A percentile compares a stretch with the other conserved stretches of the same genome.
phyloP scores from a whole-genome alignment of 2,888 invertebrate species.

The Platerodrilus igneus region DNA sequence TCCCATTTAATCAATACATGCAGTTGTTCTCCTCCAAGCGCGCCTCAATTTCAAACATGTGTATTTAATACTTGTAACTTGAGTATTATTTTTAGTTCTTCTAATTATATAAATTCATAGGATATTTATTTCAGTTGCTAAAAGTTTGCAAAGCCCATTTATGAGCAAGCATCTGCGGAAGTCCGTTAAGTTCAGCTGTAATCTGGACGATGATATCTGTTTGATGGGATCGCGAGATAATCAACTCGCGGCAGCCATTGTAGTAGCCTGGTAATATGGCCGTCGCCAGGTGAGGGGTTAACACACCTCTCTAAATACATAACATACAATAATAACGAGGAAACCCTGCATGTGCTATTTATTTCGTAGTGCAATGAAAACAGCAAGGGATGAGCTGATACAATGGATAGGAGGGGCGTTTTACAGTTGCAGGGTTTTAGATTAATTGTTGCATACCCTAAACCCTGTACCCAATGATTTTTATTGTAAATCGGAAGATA shows the following conservation, averaged over 20 bases:
- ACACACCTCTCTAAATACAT: conserved; percentile 34
- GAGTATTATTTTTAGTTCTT: no score
- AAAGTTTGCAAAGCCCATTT: no score
- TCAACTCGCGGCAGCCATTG: conserved; percentile 43
- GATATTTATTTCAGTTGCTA: no score
- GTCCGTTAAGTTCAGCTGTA: conserved; percentile 49
- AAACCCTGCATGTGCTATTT: conserved; percentile 26
- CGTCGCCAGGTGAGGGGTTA: conserved; percentile 46
- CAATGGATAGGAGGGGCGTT: conserved; percentile 16
- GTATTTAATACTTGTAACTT: no score
- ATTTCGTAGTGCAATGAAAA: conserved; percentile 20
- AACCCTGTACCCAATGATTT: no score
- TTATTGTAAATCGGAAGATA: no score
- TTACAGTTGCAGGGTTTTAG: conserved; percentile 8
- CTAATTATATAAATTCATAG: no score
- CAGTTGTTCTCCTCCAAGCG: no score
- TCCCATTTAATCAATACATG: no score
- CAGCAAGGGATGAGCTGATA: conserved; percentile 24
- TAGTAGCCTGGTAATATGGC: conserved; percentile 45
- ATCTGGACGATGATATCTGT: conserved; percentile 45
- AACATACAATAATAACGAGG: conserved; percentile 22
- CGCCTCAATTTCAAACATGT: no score
- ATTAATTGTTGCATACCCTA: no score
- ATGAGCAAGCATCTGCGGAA: conserved; percentile 51
- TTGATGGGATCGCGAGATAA: conserved; percentile 28